A percentile compares a stretch with the other conserved stretches of the same genome.
Evolutionary conservation across 1,140 invertebrate species (phyloP).

Genomic region (Procambarus clarkii): DNA sequence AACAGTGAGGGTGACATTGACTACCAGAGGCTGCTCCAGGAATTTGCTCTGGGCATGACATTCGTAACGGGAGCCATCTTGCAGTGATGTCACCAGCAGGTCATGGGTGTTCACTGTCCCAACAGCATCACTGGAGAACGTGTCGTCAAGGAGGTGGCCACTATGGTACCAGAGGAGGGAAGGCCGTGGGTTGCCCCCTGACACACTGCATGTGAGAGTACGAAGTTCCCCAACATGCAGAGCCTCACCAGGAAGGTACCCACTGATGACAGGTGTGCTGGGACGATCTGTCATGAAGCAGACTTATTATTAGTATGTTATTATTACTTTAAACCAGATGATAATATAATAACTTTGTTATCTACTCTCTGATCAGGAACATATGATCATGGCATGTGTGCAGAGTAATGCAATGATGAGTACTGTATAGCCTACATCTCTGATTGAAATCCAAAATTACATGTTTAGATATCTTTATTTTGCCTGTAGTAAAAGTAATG

Average conservation of each 20-base stretch:
- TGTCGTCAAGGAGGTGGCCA: constrained; percentile 85
- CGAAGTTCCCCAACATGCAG: constrained; percentile 7
- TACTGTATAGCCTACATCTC: no score
- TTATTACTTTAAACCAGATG: no score
- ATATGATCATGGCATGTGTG: no score
- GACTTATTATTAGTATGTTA: no score
- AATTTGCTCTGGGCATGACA: constrained; percentile 4
- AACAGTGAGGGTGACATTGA: constrained; percentile 40
- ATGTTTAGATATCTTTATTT: no score
- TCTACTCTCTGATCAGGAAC: no score
- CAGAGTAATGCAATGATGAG: no score
- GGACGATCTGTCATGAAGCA: constrained; percentile 85
- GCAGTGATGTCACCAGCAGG: not conserved
- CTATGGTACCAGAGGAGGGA: constrained; percentile 96
- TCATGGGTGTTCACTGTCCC: constrained; percentile 8
- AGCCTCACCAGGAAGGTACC: constrained; percentile 87
- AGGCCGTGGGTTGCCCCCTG: constrained; percentile 81
- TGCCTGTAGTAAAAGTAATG: no score
- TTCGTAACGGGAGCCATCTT: constrained; percentile 24
- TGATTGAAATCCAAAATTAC: no score
- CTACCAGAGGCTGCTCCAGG: constrained; percentile 11
- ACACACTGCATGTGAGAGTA: constrained; percentile 21
- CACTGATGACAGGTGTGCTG: constrained; percentile 92
- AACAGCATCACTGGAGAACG: not conserved
- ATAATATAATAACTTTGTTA: no score